Evolutionary conservation across 2,888 invertebrate genomes (phyloP), one percentile per base, ranked within the genome.

Genomic region (Ischnus inquisitorius): DNA sequence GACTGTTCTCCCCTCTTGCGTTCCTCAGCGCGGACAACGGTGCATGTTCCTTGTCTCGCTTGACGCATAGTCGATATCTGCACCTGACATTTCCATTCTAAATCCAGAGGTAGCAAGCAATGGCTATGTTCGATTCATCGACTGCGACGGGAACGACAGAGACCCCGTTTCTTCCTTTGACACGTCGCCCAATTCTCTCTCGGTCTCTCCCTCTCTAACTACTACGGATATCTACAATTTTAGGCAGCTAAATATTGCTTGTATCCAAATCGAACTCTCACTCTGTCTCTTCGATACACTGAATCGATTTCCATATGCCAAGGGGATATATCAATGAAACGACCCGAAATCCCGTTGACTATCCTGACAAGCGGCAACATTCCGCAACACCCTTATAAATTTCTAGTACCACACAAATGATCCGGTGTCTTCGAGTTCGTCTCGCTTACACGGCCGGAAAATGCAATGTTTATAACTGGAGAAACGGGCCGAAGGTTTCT

Each of bases 61-160:
- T 68, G 81, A 78, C 78, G 81, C 74, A 60, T 81, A 80, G 78
- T 76, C 84, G 78, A 82, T 82, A 82, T 80, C 88, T 90, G 90
- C 86, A 76, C 84, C 88, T 91, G 91, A 90, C 90, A 88, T 89
- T 90, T 90, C 88, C 89, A 90, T 90, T 90, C 87, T 82, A 83
- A 83, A 54, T 19, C 22, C 54, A 10, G 54, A 22, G 22, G 54
- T 54, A 54, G 54, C 54, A 22, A n/a, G 48, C 48, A 22, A 22
- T 19, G 22, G 54, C 54, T 22, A 54, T 12, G 54, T 54, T 19
- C 54, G 54, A 12, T 54, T 22, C 12, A 10, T 10, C 54, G 12
- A 22, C 19, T 19, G 19, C 54, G 19, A 22, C 10, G 22, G 22
- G 22, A 54, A 22, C 54, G 54, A 54, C 19, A 54, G 54, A 54